phyloP scores from a whole-genome alignment of 2,113 vertebrate genomes.

The Dermatemys mawii region DNA sequence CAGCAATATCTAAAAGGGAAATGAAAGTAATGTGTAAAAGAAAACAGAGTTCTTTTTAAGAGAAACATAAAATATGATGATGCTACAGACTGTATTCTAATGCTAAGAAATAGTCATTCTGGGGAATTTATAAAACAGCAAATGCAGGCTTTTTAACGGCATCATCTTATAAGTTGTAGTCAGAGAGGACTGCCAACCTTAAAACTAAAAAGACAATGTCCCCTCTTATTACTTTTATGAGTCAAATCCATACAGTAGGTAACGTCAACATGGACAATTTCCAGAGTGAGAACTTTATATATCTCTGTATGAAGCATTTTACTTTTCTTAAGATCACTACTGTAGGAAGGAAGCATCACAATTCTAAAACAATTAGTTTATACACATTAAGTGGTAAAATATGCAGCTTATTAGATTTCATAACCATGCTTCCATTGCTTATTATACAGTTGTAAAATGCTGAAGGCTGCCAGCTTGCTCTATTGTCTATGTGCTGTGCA shows the following conservation, averaged over 20 bases:
- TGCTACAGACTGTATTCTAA: neutral
- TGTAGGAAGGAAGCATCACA: neutral
- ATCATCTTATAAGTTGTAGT: conserved; percentile 32
- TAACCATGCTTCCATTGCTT: conserved; percentile 32
- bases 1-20: neutral
- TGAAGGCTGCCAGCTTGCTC: conserved; percentile 16
- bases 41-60: conserved; percentile 22
- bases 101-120: conserved; percentile 18
- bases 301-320: neutral
- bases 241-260: conserved; percentile 9
- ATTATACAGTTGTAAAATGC: conserved; percentile 53
- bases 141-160: neutral
- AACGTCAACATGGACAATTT: conserved; percentile 15
- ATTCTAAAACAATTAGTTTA: conserved; percentile 58
- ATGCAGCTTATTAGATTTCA: conserved; percentile 59
- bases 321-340: neutral
- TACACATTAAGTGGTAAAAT: conserved; percentile 3
- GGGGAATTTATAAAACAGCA: conserved; percentile 35
- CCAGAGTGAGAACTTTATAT: neutral
- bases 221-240: neutral
- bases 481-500: neutral
- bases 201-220: neutral
- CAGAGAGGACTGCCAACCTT: conserved; percentile 31
- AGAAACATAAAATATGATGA: conserved; percentile 21
- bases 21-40: neutral